These are phyloP conservation scores for Hirtodrosophila confusa DNA, from an alignment of 2,888 invertebrate species.

Conservation along the genomic window DNA sequence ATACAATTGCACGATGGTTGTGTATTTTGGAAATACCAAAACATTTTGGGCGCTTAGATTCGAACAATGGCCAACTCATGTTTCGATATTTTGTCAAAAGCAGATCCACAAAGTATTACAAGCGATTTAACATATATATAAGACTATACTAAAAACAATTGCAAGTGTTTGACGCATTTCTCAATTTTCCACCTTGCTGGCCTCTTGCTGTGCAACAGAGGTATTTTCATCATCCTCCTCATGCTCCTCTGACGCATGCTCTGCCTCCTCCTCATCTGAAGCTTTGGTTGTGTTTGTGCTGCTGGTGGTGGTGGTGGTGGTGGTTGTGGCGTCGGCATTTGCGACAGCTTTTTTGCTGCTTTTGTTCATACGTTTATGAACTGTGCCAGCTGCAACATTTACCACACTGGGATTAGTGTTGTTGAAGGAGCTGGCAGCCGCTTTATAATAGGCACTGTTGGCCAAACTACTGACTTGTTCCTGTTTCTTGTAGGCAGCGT, in stretches of 20 bases:
- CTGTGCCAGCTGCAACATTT: slow-evolving; percentile 15
- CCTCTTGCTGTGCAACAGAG: background rate
- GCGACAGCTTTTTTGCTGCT: too few relatives aligned
- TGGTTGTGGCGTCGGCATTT: background rate
- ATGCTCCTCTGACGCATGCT: slow-evolving; percentile 10
- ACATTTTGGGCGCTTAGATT: background rate
- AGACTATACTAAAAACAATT: slow-evolving; percentile 32
- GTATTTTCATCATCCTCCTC: slow-evolving; percentile 33
- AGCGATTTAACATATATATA: slow-evolving; percentile 16
- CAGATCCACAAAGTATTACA: slow-evolving; percentile 10
- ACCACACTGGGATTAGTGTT: slow-evolving; percentile 28
- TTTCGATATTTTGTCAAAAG: background rate
- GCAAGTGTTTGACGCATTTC: slow-evolving; percentile 11
- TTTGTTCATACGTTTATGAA: slow-evolving; percentile 5
- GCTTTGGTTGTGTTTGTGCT: background rate
- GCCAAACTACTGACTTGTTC: slow-evolving; percentile 37
- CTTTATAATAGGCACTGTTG: slow-evolving; percentile 51
- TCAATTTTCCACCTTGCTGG: slow-evolving; percentile 25
- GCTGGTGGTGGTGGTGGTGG: background rate
- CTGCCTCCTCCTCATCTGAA: slow-evolving; percentile 17
- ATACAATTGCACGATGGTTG: too few relatives aligned
- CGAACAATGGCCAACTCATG: background rate
- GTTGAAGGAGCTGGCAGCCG: slow-evolving; percentile 37
- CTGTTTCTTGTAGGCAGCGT: slow-evolving; percentile 39
- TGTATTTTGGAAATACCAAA: slow-evolving; percentile 2